phyloP scores from a whole-genome alignment of 2,888 invertebrate genomes.

The Zygothrica quintamaculata region DNA sequence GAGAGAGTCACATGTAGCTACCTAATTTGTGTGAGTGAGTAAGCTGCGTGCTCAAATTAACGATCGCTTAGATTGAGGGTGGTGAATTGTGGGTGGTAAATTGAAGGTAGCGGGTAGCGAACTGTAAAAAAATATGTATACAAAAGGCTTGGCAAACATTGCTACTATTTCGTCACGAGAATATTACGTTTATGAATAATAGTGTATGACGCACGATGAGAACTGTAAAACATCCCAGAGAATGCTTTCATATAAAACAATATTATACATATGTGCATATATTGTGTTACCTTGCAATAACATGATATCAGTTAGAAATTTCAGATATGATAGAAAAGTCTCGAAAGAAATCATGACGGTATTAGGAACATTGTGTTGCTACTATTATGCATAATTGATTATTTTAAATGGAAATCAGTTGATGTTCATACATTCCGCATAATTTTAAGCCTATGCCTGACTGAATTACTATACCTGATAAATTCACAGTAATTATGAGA shows the following conservation, averaged over 20 bases:
- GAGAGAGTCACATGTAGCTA: conserved; percentile 6
- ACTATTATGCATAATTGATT: conserved; percentile 19
- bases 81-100: background rate
- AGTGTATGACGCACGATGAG: conserved; percentile 40
- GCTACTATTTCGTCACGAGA: conserved; percentile 37
- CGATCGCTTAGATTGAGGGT: background rate
- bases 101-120: background rate
- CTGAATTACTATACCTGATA: too few species aligned
- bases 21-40: conserved; percentile 25
- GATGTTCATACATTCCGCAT: too few species aligned
- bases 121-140: too few species aligned
- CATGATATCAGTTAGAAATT: conserved; percentile 25
- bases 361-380: conserved; percentile 30
- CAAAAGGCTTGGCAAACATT: conserved; percentile 17
- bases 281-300: background rate
- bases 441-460: too few species aligned
- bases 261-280: background rate
- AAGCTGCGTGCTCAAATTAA: background rate
- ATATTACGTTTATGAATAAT: too few species aligned
- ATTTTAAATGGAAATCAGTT: conserved; percentile 28
- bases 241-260: conserved; percentile 10
- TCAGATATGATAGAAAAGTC: conserved; percentile 39
- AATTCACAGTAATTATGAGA: too few species aligned
- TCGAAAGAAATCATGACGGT: conserved; percentile 40
- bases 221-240: conserved; percentile 30